Conservation (phyloP, 1,140 invertebrate genomes). For the Aphis craccivora region DNA sequence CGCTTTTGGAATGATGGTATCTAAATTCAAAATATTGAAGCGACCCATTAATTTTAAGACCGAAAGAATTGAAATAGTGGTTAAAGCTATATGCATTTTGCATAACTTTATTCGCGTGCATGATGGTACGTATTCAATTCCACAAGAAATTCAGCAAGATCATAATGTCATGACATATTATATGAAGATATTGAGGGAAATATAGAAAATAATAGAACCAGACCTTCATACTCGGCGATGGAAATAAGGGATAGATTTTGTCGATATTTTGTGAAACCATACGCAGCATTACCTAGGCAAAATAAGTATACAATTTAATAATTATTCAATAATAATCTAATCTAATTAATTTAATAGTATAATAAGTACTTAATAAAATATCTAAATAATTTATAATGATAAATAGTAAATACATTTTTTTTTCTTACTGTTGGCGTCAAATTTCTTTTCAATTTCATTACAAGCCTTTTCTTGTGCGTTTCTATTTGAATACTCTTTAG, state of each 20-base stretch:
- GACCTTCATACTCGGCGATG: neutral
- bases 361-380: too few relatives aligned
- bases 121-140: neutral
- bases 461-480: neutral
- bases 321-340: too few relatives aligned
- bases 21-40: neutral
- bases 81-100: neutral
- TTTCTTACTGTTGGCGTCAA: neutral
- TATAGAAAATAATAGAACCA: neutral
- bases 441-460: neutral
- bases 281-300: neutral
- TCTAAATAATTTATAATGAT: too few relatives aligned
- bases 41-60: neutral
- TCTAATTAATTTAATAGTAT: too few relatives aligned
- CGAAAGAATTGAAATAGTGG: neutral
- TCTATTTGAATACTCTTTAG: neutral
- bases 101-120: neutral
- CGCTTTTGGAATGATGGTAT: neutral
- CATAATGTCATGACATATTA: too few relatives aligned
- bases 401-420: neutral
- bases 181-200: neutral
- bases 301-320: neutral
- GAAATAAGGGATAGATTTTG: neutral
- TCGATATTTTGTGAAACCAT: neutral
- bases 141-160: neutral